phyloP scores from a whole-genome alignment of 1,140 invertebrate species.

The Drosophila erecta region DNA sequence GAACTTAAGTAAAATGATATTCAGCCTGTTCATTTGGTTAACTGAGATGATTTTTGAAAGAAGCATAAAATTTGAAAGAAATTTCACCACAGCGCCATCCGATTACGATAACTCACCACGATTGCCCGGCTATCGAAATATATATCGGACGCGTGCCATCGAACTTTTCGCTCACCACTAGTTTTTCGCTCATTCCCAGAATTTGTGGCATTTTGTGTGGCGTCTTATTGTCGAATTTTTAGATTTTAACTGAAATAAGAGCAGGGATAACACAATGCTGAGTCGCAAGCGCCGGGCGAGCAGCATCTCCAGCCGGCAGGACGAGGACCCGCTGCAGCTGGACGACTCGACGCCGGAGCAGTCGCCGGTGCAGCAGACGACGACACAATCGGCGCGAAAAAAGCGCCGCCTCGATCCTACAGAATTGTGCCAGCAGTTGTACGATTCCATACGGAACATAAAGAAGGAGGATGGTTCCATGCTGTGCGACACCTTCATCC shows the following conservation, averaged over 20 bases:
- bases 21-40: neutral
- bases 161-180: neutral
- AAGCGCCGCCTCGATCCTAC: slow-evolving; percentile 85
- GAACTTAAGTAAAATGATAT: neutral
- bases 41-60: no score
- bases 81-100: neutral
- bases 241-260: slow-evolving; percentile 8
- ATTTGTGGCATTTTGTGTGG: slow-evolving; percentile 47
- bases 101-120: slow-evolving; percentile 2
- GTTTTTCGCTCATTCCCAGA: slow-evolving; percentile 23
- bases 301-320: slow-evolving; percentile 76
- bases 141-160: neutral
- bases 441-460: slow-evolving; percentile 95
- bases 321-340: slow-evolving; percentile 79
- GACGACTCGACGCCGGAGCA: slow-evolving; percentile 86
- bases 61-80: no score
- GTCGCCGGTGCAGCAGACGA: slow-evolving; percentile 83
- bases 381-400: slow-evolving; percentile 73
- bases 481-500: slow-evolving; percentile 97
- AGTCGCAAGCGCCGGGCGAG: slow-evolving; percentile 81
- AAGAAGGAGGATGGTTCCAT: slow-evolving; percentile 96
- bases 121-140: neutral
- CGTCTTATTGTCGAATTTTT: slow-evolving; percentile 50
- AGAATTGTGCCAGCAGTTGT: slow-evolving; percentile 96
- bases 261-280: slow-evolving; percentile 55